Conservation (phyloP, 1,140 invertebrate species). For the Mycetomoellerius zeteki region DNA sequence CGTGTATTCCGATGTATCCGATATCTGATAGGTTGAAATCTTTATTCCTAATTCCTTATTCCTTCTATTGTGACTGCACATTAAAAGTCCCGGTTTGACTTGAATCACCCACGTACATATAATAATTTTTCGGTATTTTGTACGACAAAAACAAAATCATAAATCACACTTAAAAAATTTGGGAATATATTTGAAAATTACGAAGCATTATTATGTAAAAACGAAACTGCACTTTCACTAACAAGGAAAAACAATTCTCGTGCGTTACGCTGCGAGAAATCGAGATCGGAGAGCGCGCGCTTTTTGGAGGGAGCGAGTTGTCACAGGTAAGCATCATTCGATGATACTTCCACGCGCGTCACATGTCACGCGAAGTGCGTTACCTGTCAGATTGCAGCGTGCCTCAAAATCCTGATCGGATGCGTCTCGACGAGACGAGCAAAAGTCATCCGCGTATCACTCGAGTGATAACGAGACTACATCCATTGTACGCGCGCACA, state of each 20-base stretch:
- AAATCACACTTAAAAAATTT: not conserved
- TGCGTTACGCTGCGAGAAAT: not conserved
- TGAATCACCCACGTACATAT: too few species aligned
- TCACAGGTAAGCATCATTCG: slow-evolving; percentile 35
- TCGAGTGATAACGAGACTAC: slow-evolving; percentile 59
- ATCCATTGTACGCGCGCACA: not conserved
- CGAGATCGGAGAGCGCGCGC: slow-evolving; percentile 29
- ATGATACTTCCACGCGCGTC: slow-evolving; percentile 57
- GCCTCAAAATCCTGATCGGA: slow-evolving; percentile 51
- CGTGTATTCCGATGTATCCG: too few species aligned
- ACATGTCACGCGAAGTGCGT: slow-evolving; percentile 50
- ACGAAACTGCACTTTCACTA: not conserved
- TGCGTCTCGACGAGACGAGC: slow-evolving; percentile 59
- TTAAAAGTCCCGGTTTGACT: too few species aligned
- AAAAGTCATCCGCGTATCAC: slow-evolving; percentile 61
- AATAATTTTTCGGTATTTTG: not conserved
- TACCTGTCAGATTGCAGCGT: slow-evolving; percentile 73
- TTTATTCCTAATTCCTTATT: too few species aligned
- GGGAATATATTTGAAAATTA: not conserved
- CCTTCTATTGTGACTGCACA: too few species aligned
- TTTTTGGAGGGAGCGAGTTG: slow-evolving; percentile 46
- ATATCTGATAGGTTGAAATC: too few species aligned
- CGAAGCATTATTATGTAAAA: not conserved
- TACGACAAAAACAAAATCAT: too few species aligned
- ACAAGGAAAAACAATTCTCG: not conserved